Conservation (phyloP, 2,888 invertebrate genomes). For the Stegophylla sp. region DNA sequence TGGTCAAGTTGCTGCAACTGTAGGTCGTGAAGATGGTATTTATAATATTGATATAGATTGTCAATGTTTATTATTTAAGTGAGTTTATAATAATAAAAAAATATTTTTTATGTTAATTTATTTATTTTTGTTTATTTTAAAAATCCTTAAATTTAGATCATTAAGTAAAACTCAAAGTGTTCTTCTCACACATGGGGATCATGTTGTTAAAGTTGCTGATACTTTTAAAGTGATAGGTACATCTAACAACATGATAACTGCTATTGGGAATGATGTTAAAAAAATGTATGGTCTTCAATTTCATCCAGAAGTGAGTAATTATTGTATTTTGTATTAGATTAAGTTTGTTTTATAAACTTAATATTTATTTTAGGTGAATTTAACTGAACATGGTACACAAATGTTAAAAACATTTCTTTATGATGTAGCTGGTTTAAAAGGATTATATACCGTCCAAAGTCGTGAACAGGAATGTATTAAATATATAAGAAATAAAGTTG, state of each 20-base stretch:
- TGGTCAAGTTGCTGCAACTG: slow-evolving; percentile 86
- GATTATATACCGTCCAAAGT: slow-evolving; percentile 85
- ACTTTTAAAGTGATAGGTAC: slow-evolving; percentile 85
- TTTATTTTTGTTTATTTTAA: background rate
- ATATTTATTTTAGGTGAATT: slow-evolving; percentile 75
- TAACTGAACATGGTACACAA: slow-evolving; percentile 86
- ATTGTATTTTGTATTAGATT: slow-evolving; percentile 38
- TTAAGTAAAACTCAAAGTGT: slow-evolving; percentile 87
- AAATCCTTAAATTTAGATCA: slow-evolving; percentile 70
- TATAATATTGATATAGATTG: slow-evolving; percentile 87
- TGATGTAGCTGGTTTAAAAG: slow-evolving; percentile 85
- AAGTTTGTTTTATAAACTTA: background rate
- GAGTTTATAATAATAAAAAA: slow-evolving; percentile 65
- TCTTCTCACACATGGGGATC: slow-evolving; percentile 96
- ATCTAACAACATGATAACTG: slow-evolving; percentile 83
- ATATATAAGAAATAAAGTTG: slow-evolving; percentile 88
- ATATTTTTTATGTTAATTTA: background rate
- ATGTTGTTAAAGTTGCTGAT: slow-evolving; percentile 89
- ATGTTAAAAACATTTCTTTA: slow-evolving; percentile 95
- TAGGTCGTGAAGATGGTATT: slow-evolving; percentile 92
- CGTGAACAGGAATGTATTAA: slow-evolving; percentile 90
- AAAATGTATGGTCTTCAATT: slow-evolving; percentile 96
- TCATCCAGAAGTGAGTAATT: slow-evolving; percentile 85
- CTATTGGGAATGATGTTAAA: slow-evolving; percentile 88
- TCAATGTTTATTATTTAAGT: slow-evolving; percentile 91